phyloP scores from a whole-genome alignment of 2,113 vertebrate genomes.

The Australoheros scitulus region DNA sequence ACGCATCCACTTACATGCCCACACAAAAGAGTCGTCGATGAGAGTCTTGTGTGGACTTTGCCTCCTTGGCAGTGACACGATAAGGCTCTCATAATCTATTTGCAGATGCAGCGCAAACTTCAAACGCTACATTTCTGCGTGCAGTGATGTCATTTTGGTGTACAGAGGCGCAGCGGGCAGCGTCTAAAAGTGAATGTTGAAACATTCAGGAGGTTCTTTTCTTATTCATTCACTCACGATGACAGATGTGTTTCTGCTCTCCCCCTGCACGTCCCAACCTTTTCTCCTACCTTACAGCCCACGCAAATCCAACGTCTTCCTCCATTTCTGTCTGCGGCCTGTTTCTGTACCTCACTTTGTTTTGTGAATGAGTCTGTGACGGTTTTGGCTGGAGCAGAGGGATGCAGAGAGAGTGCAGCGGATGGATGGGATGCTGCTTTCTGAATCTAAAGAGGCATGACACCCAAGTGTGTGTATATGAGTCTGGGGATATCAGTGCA shows the following conservation, averaged over 20 bases:
- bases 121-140: conserved; percentile 4
- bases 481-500: background rate
- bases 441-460: conserved; percentile 46
- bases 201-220: conserved; percentile 51
- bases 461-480: conserved; percentile 35
- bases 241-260: conserved; percentile 8
- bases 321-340: background rate
- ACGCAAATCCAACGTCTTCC: background rate
- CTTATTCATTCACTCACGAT: conserved; percentile 17
- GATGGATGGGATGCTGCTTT: conserved; percentile 26
- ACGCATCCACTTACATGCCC: background rate
- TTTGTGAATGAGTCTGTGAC: conserved; percentile 34
- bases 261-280: background rate
- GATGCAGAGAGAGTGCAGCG: conserved; percentile 24
- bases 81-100: conserved; percentile 48
- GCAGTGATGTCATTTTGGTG: conserved; percentile 26
- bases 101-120: conserved; percentile 48
- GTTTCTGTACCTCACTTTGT: conserved; percentile 13
- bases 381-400: conserved; percentile 30
- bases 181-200: conserved; percentile 33
- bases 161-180: background rate
- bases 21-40: conserved; percentile 9
- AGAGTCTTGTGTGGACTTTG: conserved; percentile 25
- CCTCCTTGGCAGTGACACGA: conserved; percentile 43
- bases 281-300: background rate